Evolutionary conservation across 2,113 vertebrate species (phyloP).

Genomic region (Orientallactaga bullata): DNA sequence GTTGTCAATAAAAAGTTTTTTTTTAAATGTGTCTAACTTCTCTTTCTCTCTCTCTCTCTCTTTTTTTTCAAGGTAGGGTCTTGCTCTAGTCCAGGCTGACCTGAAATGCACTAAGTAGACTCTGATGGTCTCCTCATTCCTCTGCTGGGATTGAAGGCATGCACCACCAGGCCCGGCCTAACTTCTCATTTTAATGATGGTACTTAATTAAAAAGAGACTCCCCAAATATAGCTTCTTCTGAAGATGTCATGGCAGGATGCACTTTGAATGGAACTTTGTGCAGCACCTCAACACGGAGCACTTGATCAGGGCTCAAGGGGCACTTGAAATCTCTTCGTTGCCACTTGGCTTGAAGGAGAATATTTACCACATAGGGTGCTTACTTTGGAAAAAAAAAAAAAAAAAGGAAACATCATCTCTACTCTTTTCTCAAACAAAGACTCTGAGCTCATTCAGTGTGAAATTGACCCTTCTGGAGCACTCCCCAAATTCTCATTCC

Average conservation of each 20-base stretch:
- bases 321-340: conserved; percentile 14
- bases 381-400: no score
- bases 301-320: background rate
- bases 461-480: background rate
- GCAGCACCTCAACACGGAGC: conserved; percentile 16
- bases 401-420: conserved; percentile 23
- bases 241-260: background rate
- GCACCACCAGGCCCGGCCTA: no score
- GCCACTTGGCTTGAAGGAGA: background rate
- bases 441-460: background rate
- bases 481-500: background rate
- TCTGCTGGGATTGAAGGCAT: no score
- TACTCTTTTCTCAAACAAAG: conserved; percentile 2
- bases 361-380: background rate
- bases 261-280: background rate
- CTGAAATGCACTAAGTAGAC: no score
- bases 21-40: no score
- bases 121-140: no score
- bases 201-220: background rate
- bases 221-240: conserved; percentile 11
- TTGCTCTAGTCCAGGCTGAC: no score
- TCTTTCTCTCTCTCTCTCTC: no score
- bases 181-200: background rate
- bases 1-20: no score
- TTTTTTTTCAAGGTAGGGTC: no score